Evolutionary conservation across 2,113 vertebrate species (phyloP), one percentile per base, ranked within the genome.

Genomic region (Ornithorhynchus anatinus): DNA sequence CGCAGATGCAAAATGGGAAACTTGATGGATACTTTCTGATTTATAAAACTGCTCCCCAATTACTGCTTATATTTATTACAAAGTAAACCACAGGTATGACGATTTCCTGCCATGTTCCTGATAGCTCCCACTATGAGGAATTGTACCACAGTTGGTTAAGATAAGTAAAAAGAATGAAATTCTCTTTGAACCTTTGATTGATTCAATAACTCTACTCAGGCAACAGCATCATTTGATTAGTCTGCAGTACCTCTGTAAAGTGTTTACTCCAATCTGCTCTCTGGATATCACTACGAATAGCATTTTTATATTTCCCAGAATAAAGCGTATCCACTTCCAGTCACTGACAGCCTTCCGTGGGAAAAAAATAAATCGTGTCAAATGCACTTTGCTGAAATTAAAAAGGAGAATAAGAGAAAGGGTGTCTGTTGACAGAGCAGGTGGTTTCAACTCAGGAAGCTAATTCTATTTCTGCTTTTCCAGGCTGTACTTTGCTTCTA

Each of bases 401-500:
- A 63, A 81, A 62, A 65, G n/a, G 35, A 69, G 51, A 77, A 63
- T 51, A n/a, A 64, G 45, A 59, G 53, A 45, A 3, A 69, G n/a
- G 20, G 1, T 37, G 2, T 23, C 71, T 53, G 25, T 38, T 37
- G 33, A 56, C 19, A 70, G 62, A 80, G 17, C 64, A 80, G 69
- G 48, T 66, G 59, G 47, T 47, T 42, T 40, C 42, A 45, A 62
- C 52, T 74, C 56, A 50, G 39, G 40, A 25, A 73, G 22, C 65
- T 63, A 23, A 37, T 33, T 51, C 13, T 65, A 57, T 69, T 62
- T 78, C 50, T 66, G 12, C 44, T 69, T 80, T 40, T 69, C 27
- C 53, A 57, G 75, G 63, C 50, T 79, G 10, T 45, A 65, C 68
- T 85, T 79, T 63, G 72, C 72, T 44, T 78, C 52, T 50, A 42